Percentiles rank a stretch among this genome's conserved stretches.
Evolutionary conservation across 2,888 invertebrate genomes (phyloP).

Genomic region (Cryptosula pallasiana): DNA sequence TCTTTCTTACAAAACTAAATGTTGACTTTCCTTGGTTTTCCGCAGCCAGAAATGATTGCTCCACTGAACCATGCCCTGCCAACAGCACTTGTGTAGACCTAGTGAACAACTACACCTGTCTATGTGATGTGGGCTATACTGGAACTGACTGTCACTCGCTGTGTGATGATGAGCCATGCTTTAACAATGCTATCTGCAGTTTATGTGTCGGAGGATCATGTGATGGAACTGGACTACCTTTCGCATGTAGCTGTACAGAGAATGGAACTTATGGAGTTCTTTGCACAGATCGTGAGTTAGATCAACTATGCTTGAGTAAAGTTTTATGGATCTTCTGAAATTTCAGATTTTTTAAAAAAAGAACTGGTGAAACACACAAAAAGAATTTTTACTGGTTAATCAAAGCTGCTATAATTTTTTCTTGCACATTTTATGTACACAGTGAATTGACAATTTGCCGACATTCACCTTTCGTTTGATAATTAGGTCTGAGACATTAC

Average conservation of each 20-base stretch:
- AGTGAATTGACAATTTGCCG: no score
- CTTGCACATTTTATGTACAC: no score
- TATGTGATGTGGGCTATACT: conserved; percentile 6
- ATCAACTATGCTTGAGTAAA: no score
- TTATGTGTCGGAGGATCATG: not conserved
- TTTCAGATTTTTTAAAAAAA: no score
- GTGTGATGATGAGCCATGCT: conserved; percentile 20
- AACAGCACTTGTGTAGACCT: conserved; percentile 2
- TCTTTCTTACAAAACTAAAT: no score
- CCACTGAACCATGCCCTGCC: not conserved
- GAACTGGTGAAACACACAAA: no score
- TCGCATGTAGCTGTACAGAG: not conserved
- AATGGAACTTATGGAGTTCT: not conserved
- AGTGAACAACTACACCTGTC: not conserved
- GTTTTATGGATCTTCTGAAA: no score
- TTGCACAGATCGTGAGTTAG: conserved; percentile 17
- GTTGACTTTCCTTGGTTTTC: no score
- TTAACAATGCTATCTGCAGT: conserved; percentile 12
- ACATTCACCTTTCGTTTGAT: no score
- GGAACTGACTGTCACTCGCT: not conserved
- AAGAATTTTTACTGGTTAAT: no score
- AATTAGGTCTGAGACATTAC: no score
- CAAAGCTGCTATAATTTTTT: no score
- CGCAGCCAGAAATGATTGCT: not conserved
- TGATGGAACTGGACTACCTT: conserved; percentile 11